phyloP scores from a whole-genome alignment of 2,113 vertebrate genomes.

The Myiozetetes cayanensis region DNA sequence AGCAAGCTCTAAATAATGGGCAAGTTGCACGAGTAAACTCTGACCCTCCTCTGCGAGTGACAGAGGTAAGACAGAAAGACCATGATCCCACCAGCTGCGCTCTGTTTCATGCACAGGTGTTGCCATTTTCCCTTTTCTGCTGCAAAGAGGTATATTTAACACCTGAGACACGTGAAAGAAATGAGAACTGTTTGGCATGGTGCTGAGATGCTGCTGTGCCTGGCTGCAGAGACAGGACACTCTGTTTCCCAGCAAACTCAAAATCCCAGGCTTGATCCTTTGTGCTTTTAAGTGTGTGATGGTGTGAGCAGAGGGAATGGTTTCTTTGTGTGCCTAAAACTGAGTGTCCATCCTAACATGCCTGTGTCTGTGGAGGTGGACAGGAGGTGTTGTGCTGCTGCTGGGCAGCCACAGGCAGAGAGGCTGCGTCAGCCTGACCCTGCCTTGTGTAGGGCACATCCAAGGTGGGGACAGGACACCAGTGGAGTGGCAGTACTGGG shows the following conservation, averaged over 20 bases:
- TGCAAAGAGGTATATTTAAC: background rate
- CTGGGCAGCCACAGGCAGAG: background rate
- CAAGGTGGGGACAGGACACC: accelerated
- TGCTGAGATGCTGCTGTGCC: background rate
- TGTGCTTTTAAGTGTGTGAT: background rate
- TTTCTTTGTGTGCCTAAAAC: background rate
- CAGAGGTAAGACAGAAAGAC: background rate
- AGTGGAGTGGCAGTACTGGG: background rate
- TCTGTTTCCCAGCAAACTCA: accelerated
- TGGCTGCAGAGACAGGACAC: background rate
- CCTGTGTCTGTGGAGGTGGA: background rate
- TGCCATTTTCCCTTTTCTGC: background rate
- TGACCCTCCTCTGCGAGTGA: background rate
- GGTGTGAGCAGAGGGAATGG: background rate
- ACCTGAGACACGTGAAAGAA: background rate
- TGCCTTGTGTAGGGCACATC: background rate
- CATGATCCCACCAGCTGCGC: background rate
- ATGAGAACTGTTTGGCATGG: accelerated
- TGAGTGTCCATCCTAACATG: accelerated
- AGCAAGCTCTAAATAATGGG: background rate
- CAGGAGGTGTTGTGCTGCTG: background rate
- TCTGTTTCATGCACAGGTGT: background rate
- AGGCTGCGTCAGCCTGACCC: background rate
- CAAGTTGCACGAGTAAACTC: background rate
- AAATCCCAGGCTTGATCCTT: background rate